These are phyloP conservation scores for Stichopus chloronotus DNA, from an alignment of 35 echinoderm and acorn worm genomes.

Conservation along the genomic window DNA sequence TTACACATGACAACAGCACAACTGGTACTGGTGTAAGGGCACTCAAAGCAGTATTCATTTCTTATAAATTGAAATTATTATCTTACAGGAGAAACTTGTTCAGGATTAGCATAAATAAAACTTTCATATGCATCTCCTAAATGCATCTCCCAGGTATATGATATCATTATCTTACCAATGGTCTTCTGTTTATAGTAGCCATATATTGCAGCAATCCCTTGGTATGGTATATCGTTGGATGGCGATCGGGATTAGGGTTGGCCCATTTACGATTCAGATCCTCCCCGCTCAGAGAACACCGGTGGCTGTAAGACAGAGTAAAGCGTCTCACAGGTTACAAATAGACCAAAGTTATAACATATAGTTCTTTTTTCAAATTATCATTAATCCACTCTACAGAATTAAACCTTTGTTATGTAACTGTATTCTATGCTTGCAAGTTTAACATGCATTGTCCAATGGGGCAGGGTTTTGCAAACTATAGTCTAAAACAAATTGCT, in stretches of 20 bases:
- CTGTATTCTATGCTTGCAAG: neutral
- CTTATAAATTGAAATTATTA: too few relatives aligned
- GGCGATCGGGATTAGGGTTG: slow-evolving; percentile 70
- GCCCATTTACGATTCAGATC: slow-evolving; percentile 93
- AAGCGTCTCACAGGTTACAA: too few relatives aligned
- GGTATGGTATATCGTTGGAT: slow-evolving; percentile 97
- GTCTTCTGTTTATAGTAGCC: slow-evolving; percentile 56
- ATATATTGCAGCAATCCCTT: slow-evolving; percentile 90
- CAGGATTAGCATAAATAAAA: too few relatives aligned
- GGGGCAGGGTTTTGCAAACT: slow-evolving; percentile 66
- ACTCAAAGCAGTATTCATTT: too few relatives aligned
- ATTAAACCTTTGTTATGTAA: neutral
- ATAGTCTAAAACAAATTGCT: slow-evolving; percentile 45
- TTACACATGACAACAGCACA: too few relatives aligned
- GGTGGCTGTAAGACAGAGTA: slow-evolving; percentile 68
- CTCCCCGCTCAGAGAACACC: slow-evolving; percentile 93
- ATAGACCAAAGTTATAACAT: too few relatives aligned
- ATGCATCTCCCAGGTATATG: too few relatives aligned
- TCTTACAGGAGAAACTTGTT: too few relatives aligned
- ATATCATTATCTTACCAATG: slow-evolving; percentile 50
- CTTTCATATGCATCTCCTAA: too few relatives aligned
- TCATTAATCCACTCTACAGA: too few relatives aligned
- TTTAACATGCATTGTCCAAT: neutral
- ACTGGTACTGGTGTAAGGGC: too few relatives aligned
- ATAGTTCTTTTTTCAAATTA: too few relatives aligned